Base-by-base conservation (phyloP, 2,113 vertebrate genomes). In the Galbula dea region DNA sequence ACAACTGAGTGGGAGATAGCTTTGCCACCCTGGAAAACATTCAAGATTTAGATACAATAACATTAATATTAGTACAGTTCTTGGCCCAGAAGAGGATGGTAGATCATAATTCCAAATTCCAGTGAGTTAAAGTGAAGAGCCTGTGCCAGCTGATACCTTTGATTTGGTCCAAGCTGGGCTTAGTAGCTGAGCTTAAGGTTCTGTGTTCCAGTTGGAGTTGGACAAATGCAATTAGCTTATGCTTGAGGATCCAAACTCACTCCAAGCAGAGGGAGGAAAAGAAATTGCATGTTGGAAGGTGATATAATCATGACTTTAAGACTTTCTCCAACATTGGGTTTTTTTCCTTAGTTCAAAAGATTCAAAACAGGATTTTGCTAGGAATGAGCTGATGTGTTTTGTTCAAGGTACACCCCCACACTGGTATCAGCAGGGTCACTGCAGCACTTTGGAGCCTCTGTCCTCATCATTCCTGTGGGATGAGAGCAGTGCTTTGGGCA, bases 101-200 rank as follows among this genome's bases (percentile, higher is more conserved):
- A 91, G 93, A 94, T 91, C 46, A 30, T 32, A 49, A 89, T 46
- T 76, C 58, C 36, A 41, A 32, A 62, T 58, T 54, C 63, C 90
- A 91, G 54, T 1, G 6, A 73, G 75, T 66, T 27, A 72, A 73
- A 65, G 41, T 2, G 71, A 89, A 19, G 9, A 62, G 79, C 20
- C 91, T 85, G 78, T 85, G 90, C 89, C 67, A 94, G 84, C 71
- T 83, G 79, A 80, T 43, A 23, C 54, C 67, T 94, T 83, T 83
- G 85, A 34, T 83, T 89, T 69, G 74, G 55, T 62, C 49, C 86
- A 73, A 41, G 37, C 59, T 45, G 80, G 43, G 13, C 57, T 89
- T 86, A 89, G 84, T 90, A 61, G 86, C 87, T 18, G 66, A 92
- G 89, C 81, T 45, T 45, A 57, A 45, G 62, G 15, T 67, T 86